Evolutionary conservation across 2,888 invertebrate genomes (phyloP).

Genomic region (Schrankia costaestrigalis): DNA sequence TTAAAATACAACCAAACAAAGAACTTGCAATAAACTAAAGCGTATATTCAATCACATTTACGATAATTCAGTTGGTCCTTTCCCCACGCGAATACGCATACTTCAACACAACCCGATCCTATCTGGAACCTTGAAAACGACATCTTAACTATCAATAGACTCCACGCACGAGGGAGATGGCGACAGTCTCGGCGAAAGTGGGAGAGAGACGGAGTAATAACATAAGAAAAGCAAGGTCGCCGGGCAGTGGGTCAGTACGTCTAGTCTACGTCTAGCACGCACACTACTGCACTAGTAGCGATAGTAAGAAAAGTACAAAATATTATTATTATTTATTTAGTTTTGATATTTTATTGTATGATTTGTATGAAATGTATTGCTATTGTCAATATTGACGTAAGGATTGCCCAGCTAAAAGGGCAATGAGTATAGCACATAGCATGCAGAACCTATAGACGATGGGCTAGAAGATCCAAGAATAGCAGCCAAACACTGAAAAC

Average conservation of each 20-base stretch:
- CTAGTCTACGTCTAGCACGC: conserved; percentile 76
- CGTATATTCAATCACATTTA: not conserved
- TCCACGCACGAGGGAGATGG: conserved; percentile 51
- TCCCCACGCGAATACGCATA: conserved; percentile 5
- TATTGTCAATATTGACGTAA: too few relatives aligned
- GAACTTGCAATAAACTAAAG: too few relatives aligned
- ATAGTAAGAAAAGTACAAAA: conserved; percentile 33
- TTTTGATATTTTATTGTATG: not conserved
- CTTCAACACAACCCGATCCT: conserved; percentile 22
- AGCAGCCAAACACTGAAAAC: too few relatives aligned
- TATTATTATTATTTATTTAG: not conserved
- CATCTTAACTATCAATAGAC: conserved; percentile 68
- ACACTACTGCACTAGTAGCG: conserved; percentile 56
- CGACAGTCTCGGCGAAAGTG: conserved; percentile 29
- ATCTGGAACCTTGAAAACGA: conserved; percentile 35
- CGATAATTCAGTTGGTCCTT: conserved; percentile 5
- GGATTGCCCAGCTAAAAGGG: too few relatives aligned
- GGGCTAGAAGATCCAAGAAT: too few relatives aligned
- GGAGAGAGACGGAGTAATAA: conserved; percentile 60
- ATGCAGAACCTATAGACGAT: too few relatives aligned
- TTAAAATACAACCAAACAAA: too few relatives aligned
- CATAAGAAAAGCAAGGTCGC: conserved; percentile 77
- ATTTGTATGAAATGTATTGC: too few relatives aligned
- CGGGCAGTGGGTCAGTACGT: conserved; percentile 77
- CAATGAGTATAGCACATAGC: too few relatives aligned